Evolutionary conservation across 92 coral and sea anemone genomes (phyloP).

Genomic region (Phenganax marumi): DNA sequence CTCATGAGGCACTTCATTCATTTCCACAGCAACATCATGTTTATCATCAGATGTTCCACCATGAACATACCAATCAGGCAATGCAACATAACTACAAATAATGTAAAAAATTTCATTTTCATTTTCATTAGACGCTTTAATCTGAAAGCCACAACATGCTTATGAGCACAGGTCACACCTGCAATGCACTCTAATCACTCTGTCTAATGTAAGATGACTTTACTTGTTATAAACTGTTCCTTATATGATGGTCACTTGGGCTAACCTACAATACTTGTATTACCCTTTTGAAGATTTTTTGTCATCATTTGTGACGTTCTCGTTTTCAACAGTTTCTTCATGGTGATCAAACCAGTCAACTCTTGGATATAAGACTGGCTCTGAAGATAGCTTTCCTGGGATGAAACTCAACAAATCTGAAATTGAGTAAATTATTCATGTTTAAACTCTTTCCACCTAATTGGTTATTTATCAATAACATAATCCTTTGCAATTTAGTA

Average conservation of each 20-base stretch:
- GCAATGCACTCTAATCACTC: no score
- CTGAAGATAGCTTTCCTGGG: conserved; percentile 58
- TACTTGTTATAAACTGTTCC: conserved; percentile 27
- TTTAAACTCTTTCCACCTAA: not conserved
- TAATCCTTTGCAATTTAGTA: not conserved
- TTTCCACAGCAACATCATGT: not conserved
- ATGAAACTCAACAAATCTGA: conserved; percentile 65
- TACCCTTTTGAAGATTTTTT: conserved; percentile 25
- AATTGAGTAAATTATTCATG: not conserved
- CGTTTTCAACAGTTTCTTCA: conserved; percentile 61
- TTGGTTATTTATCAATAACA: not conserved
- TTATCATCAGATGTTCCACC: conserved; percentile 16
- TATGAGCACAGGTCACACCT: no score
- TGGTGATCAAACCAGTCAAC: conserved; percentile 98
- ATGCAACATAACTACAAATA: conserved; percentile 60
- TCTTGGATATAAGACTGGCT: conserved; percentile 77
- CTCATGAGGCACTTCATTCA: conserved; percentile 5
- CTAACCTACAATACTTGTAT: no score
- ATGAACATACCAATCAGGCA: conserved; percentile 97
- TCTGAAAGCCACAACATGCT: not conserved
- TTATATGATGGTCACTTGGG: no score
- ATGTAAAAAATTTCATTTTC: not conserved
- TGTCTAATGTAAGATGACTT: no score
- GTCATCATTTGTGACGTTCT: conserved; percentile 19
- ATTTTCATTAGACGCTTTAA: not conserved